Base-by-base conservation (phyloP, 2,113 vertebrate species). In the Odocoileus hemionus region DNA sequence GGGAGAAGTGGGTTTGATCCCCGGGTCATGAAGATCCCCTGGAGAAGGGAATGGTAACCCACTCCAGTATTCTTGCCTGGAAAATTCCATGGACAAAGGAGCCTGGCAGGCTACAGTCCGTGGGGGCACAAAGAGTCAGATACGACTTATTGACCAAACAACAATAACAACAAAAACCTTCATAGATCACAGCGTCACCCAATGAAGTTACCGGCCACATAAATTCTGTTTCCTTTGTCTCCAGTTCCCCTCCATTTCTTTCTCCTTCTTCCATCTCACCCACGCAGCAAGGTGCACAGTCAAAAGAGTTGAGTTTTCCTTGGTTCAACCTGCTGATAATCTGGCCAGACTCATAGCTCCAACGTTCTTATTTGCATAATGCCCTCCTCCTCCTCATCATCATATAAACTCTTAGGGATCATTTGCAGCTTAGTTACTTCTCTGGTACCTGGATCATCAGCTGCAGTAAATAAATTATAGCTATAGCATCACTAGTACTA, bases 121-220 rank as follows among this genome's bases (percentile, higher is more conserved):
- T 43, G 11, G 36, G 6, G 36, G 39, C 23, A 74, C 70, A 43
- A 74, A 74, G 36, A 74, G 70, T 74, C 70, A 74, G 36, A 43
- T 43, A 74, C 7, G 6, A 74, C 36, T 74, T 39, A 74, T 25
- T 0, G 2, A 25, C 36, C 36, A 74, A 74, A 74, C 36, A 74
- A 21, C n/a, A 67, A 19, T n/a, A 36, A 74, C 36, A 39, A 43
- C 36, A 12, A 84, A 64, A 26, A 21, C 1, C 1, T 7, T 19
- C 39, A 5, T 0, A 21, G 83, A 6, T n/a, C 54, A 50, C 54
- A 50, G 16, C 36, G 61, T 52, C 10, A 67, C 55, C 5, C 30
- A 26, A 1, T 5, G 14, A 26, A 3, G 26, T 23, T 83, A 47
- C n/a, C n/a, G 0, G 0, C 55, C 70, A 1, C 1, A 2, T 3